Evolutionary conservation across 2,113 vertebrate genomes (phyloP), one percentile per base, ranked within the genome.

Genomic region (Protobothrops mucrosquamatus): DNA sequence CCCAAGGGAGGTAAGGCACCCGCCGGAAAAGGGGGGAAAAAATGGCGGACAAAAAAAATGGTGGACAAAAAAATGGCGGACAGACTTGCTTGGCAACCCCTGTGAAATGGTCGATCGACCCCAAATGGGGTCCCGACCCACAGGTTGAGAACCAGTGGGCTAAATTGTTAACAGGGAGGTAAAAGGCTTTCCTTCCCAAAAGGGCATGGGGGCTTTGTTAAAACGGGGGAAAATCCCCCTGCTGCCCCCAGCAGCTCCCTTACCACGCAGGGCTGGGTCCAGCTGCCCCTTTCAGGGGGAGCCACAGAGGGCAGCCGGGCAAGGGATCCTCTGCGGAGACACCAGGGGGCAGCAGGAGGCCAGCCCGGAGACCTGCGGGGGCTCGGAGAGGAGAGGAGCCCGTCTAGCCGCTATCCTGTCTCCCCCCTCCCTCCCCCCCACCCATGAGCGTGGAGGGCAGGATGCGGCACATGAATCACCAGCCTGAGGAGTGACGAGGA

Each of bases 301-400:
- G 15, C 69, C 18, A 2, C 14, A 34, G 69, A 18, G 69, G 64
- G 14, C 64, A 69, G 64, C 64, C 14, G 0, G n/a, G n/a, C 6
- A 48, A 89, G 81, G 88, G 54, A 34, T 29, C 91, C 18, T 14
- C 3, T 1, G 22, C 26, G 12, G 4, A 23, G 93, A 96, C 96
- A 94, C 95, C 94, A 96, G 96, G 92, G 95, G 96, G 97, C 96
- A 96, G 96, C 96, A 97, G 95, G 93, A 94, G 56, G 92, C 91
- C 24, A 94, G 56, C 48, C 52, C 61, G 29, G 59, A 29, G 14
- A 89, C 20, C 24, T 1, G 29, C 29, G 29, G 29, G 61, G 1
- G 29, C 6, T 43, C 3, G n/a, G n/a, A n/a, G n/a, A n/a, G 57
- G 57, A 59, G 22, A 29, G 61, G 61, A 0, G 0, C 0, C 2